A percentile compares a stretch with the other conserved stretches of the same genome.
These are phyloP conservation scores for Limnephilus lunatus DNA, from an alignment of 2,888 invertebrate genomes.

Conservation along the genomic window DNA sequence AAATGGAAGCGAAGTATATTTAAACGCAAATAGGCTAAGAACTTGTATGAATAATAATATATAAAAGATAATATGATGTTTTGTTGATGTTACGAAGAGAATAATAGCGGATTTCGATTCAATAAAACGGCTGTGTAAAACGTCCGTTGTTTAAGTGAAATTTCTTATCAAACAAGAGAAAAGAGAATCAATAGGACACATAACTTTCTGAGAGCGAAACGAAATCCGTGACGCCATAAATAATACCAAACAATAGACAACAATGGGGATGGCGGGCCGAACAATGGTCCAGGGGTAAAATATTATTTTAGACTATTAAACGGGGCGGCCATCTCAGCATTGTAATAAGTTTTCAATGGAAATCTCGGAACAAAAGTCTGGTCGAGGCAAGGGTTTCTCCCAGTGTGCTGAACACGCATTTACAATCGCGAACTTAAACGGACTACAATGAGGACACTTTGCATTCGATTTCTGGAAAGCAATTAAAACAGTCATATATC, in stretches of 20 bases:
- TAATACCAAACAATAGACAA: slow-evolving; percentile 60
- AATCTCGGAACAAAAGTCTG: slow-evolving; percentile 58
- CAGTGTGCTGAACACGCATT: slow-evolving; percentile 32
- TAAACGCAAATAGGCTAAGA: too few relatives aligned
- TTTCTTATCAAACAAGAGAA: slow-evolving; percentile 35
- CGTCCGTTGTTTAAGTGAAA: not conserved
- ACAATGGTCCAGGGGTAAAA: slow-evolving; percentile 60
- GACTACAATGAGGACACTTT: slow-evolving; percentile 35
- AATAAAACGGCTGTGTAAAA: slow-evolving; percentile 17
- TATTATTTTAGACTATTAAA: slow-evolving; percentile 65
- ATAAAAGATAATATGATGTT: not conserved
- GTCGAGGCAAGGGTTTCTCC: slow-evolving; percentile 24
- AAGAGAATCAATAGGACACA: slow-evolving; percentile 51
- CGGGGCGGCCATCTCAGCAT: slow-evolving; percentile 61
- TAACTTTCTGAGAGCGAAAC: slow-evolving; percentile 41
- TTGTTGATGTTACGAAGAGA: not conserved
- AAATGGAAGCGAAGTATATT: too few relatives aligned
- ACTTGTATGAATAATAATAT: not conserved
- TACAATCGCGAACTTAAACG: slow-evolving; percentile 41
- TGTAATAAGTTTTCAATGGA: slow-evolving; percentile 66
- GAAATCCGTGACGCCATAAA: slow-evolving; percentile 62
- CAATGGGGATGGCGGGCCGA: slow-evolving; percentile 55
- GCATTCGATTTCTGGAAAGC: slow-evolving; percentile 28
- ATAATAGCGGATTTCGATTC: not conserved
- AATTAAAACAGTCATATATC: slow-evolving; percentile 27